phyloP scores from a whole-genome alignment of 92 coral and sea anemone genomes.

The Ricordea florida region DNA sequence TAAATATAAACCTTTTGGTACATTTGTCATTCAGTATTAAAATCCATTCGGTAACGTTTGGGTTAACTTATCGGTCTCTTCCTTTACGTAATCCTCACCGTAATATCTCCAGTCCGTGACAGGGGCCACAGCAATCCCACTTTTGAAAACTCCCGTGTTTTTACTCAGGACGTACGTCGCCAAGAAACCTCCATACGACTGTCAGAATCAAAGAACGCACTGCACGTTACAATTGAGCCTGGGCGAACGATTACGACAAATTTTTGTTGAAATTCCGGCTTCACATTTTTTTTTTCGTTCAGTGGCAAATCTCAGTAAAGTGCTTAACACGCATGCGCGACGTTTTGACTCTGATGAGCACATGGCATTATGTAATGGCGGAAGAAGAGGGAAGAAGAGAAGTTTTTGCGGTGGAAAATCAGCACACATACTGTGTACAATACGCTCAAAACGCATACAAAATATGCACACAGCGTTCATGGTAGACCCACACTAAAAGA shows the following conservation, averaged over 20 bases:
- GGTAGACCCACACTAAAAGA: neutral
- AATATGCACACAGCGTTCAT: neutral
- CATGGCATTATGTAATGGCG: conserved; percentile 6
- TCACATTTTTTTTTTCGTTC: no score
- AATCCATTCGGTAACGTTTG: neutral
- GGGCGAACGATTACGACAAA: no score
- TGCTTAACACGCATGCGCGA: neutral
- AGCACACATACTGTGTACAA: neutral
- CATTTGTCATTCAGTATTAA: no score
- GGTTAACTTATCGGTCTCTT: no score
- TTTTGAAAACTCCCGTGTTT: conserved; percentile 67
- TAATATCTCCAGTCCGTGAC: no score
- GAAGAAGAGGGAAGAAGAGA: neutral
- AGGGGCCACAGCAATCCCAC: conserved; percentile 91
- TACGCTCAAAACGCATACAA: neutral
- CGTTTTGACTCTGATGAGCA: neutral
- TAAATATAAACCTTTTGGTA: no score
- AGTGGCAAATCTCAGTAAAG: no score
- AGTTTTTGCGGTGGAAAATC: conserved; percentile 5
- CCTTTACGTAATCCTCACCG: no score
- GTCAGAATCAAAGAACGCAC: neutral
- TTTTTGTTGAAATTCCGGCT: no score
- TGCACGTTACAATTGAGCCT: no score
- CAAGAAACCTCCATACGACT: conserved; percentile 95
- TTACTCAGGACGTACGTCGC: conserved; percentile 82